Evolutionary conservation across 1,140 invertebrate genomes (phyloP).

Genomic region (Anadara kagoshimensis): DNA sequence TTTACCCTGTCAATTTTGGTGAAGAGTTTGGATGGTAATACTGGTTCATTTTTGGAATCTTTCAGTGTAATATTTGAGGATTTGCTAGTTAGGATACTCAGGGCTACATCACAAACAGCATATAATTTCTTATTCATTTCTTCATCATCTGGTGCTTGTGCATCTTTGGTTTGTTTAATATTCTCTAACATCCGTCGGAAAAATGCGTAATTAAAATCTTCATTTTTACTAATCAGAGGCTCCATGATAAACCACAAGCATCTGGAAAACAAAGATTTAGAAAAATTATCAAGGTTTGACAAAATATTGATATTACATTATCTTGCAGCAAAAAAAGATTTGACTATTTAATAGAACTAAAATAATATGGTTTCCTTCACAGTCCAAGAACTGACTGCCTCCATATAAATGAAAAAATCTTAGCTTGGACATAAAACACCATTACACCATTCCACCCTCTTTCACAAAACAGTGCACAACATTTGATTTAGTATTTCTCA

Average conservation of each 20-base stretch:
- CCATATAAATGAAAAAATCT: no score
- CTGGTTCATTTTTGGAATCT: slow-evolving; percentile 87
- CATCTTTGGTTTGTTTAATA: slow-evolving; percentile 88
- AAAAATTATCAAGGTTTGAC: no score
- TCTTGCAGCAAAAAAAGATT: no score
- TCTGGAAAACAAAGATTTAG: slow-evolving; percentile 52
- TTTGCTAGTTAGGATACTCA: slow-evolving; percentile 90
- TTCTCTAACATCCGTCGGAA: slow-evolving; percentile 93
- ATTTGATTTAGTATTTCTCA: no score
- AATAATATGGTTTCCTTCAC: no score
- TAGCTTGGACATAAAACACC: no score
- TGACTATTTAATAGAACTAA: no score
- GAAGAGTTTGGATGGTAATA: slow-evolving; percentile 74
- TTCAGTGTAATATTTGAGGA: slow-evolving; percentile 92
- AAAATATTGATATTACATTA: no score
- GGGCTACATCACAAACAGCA: slow-evolving; percentile 94
- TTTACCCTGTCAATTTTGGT: slow-evolving; percentile 71
- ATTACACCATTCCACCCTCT: no score
- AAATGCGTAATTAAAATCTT: slow-evolving; percentile 96
- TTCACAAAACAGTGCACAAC: no score
- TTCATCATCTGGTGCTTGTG: slow-evolving; percentile 87
- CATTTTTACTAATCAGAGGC: slow-evolving; percentile 92
- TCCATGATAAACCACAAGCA: slow-evolving; percentile 96
- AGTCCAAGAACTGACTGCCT: no score
- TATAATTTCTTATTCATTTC: slow-evolving; percentile 94